These are phyloP conservation scores for Abrostola tripartita DNA, from an alignment of 2,888 invertebrate genomes.

Conservation along the genomic window DNA sequence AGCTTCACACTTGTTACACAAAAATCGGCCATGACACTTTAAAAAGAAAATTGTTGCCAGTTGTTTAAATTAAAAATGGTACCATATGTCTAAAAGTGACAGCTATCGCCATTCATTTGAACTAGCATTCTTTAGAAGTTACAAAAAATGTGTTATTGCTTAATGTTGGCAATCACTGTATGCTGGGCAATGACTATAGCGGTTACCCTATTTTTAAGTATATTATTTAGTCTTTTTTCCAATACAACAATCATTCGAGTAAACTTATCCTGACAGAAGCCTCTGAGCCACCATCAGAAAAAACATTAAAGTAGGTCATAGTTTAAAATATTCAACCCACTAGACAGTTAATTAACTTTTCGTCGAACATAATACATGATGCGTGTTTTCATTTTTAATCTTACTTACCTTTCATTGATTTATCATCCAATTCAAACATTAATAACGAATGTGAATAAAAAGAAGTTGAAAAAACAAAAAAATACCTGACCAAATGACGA, in stretches of 20 bases:
- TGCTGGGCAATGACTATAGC: constrained; percentile 4
- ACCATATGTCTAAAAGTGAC: constrained; percentile 1
- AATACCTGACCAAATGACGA: constrained; percentile 26
- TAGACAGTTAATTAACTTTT: too few relatives aligned
- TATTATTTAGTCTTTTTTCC: too few relatives aligned
- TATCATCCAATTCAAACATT: constrained; percentile 6
- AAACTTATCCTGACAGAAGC: too few relatives aligned
- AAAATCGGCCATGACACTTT: constrained; percentile 5
- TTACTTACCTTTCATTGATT: background rate
- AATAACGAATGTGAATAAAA: constrained; percentile 11
- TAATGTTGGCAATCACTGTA: constrained; percentile 4
- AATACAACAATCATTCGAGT: too few relatives aligned
- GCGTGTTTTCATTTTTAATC: too few relatives aligned
- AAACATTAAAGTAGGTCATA: too few relatives aligned
- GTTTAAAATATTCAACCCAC: too few relatives aligned
- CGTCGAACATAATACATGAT: too few relatives aligned
- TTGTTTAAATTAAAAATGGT: constrained; percentile 3
- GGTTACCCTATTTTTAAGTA: too few relatives aligned
- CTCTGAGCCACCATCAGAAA: too few relatives aligned
- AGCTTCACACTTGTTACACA: constrained; percentile 3
- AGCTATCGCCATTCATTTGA: constrained; percentile 4
- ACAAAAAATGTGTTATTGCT: constrained; percentile 5
- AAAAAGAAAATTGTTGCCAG: constrained; percentile 6
- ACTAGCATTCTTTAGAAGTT: constrained; percentile 1
- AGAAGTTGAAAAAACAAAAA: constrained; percentile 18